These are phyloP conservation scores for Bombus affinis DNA, from an alignment of 1,140 invertebrate species.

Conservation along the genomic window DNA sequence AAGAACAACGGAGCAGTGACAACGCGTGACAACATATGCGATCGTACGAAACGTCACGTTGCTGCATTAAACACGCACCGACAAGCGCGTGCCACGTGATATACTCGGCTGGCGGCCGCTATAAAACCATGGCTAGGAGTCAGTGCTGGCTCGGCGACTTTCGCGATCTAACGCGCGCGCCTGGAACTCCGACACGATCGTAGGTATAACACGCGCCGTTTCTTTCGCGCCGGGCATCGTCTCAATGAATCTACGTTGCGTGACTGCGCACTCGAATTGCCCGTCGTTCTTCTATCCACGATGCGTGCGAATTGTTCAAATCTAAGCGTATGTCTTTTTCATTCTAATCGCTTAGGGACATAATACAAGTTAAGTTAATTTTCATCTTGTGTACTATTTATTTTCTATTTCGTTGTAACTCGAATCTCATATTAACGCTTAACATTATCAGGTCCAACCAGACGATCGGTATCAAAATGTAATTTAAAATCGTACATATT, in stretches of 20 bases:
- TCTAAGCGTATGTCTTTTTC: not conserved
- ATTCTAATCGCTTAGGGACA: not conserved
- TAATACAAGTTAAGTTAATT: not conserved
- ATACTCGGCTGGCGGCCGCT: not conserved
- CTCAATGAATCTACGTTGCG: conserved; percentile 36
- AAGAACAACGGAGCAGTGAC: not conserved
- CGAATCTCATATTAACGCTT: not conserved
- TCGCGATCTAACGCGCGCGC: conserved; percentile 48
- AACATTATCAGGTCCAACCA: too few species aligned
- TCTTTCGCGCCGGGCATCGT: not conserved
- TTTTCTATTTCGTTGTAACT: not conserved
- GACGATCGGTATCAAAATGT: too few species aligned
- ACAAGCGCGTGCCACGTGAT: conserved; percentile 33
- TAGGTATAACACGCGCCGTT: not conserved
- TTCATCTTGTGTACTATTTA: not conserved
- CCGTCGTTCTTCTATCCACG: not conserved
- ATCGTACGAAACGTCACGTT: conserved; percentile 4
- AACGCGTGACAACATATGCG: not conserved
- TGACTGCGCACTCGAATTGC: conserved; percentile 13
- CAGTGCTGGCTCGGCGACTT: conserved; percentile 44
- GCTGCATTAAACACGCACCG: conserved; percentile 5
- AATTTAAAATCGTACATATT: too few species aligned
- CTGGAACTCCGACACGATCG: conserved; percentile 29
- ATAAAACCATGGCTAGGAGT: conserved; percentile 28
- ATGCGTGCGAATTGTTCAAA: not conserved